Evolutionary conservation across 2,888 invertebrate species (phyloP).

Genomic region (Tinea trinotella): DNA sequence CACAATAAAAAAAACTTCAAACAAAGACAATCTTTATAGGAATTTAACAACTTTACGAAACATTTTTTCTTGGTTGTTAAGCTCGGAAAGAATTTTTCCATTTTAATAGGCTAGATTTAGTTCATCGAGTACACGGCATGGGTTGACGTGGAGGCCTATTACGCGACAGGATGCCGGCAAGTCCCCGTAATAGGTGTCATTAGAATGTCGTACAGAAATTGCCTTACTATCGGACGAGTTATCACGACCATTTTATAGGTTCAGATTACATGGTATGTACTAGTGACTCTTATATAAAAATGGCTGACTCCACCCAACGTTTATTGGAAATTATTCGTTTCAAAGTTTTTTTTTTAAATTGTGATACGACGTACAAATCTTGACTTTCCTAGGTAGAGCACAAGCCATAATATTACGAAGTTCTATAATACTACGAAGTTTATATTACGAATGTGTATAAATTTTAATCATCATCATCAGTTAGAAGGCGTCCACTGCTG

Average conservation of each 20-base stretch:
- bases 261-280: conserved; percentile 56
- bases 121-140: conserved; percentile 5
- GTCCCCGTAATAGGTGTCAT: conserved; percentile 65
- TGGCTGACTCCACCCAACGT: conserved; percentile 13
- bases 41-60: no score
- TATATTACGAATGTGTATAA: no score
- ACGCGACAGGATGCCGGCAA: conserved; percentile 60
- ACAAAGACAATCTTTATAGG: no score
- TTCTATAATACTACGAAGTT: no score
- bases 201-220: conserved; percentile 68
- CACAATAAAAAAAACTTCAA: neutral
- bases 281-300: conserved; percentile 5
- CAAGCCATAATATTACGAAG: no score
- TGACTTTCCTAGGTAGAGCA: no score
- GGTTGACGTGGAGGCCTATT: conserved; percentile 24
- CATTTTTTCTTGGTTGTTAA: no score
- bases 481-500: no score
- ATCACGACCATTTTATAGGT: conserved; percentile 62
- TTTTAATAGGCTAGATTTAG: neutral
- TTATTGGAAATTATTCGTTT: conserved; percentile 14
- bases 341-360: no score
- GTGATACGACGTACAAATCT: no score
- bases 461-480: no score
- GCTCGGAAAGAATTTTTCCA: no score
- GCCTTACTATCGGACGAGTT: conserved; percentile 65